These are phyloP conservation scores for Gandaritis pyraliata DNA, from an alignment of 2,888 invertebrate species.

Conservation along the genomic window DNA sequence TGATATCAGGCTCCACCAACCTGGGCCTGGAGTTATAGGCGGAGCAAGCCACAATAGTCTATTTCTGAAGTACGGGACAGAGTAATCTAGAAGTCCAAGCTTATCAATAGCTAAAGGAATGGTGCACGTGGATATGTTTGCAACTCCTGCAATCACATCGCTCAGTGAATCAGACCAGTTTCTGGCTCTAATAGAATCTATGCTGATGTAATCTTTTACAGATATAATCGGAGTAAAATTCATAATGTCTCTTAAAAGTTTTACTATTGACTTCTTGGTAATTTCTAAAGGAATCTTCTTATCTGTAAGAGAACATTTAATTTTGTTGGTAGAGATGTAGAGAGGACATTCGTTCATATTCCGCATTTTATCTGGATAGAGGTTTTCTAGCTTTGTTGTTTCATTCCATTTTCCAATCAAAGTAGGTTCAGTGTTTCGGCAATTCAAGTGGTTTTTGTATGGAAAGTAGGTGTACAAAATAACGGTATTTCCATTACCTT, in stretches of 20 bases:
- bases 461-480: slow-evolving; percentile 63
- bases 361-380: slow-evolving; percentile 65
- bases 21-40: slow-evolving; percentile 57
- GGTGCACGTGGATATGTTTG: slow-evolving; percentile 67
- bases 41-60: slow-evolving; percentile 69
- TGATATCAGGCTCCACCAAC: slow-evolving; percentile 64
- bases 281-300: slow-evolving; percentile 62
- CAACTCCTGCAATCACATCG: slow-evolving; percentile 61
- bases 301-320: slow-evolving; percentile 58
- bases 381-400: slow-evolving; percentile 35
- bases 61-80: slow-evolving; percentile 65
- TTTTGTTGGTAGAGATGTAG: slow-evolving; percentile 68
- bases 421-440: slow-evolving; percentile 59
- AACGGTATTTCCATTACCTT: slow-evolving; percentile 46
- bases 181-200: slow-evolving; percentile 63
- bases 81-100: slow-evolving; percentile 60
- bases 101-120: slow-evolving; percentile 63
- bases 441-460: slow-evolving; percentile 59
- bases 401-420: slow-evolving; percentile 55
- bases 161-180: slow-evolving; percentile 70
- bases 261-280: slow-evolving; percentile 59
- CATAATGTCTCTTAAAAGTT: slow-evolving; percentile 60
- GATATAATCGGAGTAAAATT: slow-evolving; percentile 67
- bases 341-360: slow-evolving; percentile 69
- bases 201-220: slow-evolving; percentile 62